A percentile compares a stretch with the other conserved stretches of the same genome.
These are phyloP conservation scores for Gallinago nigripennis DNA, from an alignment of 2,797 vertebrate species.

Conservation along the genomic window DNA sequence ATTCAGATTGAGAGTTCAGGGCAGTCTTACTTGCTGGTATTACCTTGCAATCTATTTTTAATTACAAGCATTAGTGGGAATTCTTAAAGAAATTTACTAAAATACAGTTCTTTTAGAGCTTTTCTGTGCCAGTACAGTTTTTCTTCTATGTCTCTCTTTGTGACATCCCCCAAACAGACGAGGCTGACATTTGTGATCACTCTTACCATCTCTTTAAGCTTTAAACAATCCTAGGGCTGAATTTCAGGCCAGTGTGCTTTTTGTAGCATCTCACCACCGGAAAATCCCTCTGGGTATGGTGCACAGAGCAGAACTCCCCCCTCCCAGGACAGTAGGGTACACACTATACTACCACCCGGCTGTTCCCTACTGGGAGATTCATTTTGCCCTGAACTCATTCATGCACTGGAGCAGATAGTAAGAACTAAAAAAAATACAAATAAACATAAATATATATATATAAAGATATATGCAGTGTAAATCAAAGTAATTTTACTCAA, in stretches of 20 bases:
- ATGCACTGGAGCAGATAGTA: neutral
- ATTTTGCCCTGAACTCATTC: neutral
- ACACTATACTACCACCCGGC: neutral
- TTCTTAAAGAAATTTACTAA: neutral
- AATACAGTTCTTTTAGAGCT: neutral
- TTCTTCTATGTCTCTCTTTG: neutral
- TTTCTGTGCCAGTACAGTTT: neutral
- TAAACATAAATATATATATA: neutral
- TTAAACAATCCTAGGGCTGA: neutral
- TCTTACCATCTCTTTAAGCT: neutral
- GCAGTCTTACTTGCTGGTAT: neutral
- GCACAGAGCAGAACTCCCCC: neutral
- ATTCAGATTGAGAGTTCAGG: neutral
- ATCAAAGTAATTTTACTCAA: neutral
- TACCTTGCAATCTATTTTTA: neutral
- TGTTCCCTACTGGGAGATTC: neutral
- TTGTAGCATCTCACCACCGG: accelerated
- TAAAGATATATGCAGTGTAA: neutral
- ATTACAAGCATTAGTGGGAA: neutral
- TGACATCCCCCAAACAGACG: neutral
- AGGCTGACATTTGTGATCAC: neutral
- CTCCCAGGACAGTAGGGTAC: neutral
- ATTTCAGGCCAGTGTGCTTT: neutral
- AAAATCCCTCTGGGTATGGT: neutral
- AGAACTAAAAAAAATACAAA: neutral